Evolutionary conservation across 1,140 invertebrate species (phyloP).

Genomic region (Andrena cerasifolii): DNA sequence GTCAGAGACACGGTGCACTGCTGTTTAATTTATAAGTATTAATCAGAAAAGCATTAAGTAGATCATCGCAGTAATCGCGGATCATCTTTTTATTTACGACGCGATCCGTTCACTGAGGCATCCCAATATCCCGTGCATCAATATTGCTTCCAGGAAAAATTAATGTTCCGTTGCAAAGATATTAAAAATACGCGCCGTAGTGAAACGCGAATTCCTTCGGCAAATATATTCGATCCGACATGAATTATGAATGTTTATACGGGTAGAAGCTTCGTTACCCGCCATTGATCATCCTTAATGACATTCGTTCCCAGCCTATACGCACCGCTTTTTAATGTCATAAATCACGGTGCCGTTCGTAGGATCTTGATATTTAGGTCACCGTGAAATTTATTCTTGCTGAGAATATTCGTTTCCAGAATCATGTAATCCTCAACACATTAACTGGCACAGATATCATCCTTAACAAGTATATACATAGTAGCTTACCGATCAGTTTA

Average conservation of each 20-base stretch:
- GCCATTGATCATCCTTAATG: conserved; percentile 14
- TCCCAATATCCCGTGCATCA: conserved; percentile 7
- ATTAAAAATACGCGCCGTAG: conserved; percentile 2
- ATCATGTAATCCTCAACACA: neutral
- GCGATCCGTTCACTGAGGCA: conserved; percentile 1
- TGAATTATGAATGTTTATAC: conserved; percentile 26
- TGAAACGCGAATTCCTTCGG: neutral
- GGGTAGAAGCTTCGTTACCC: neutral
- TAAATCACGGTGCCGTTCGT: conserved; percentile 7
- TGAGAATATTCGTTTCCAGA: neutral
- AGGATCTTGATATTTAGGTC: conserved; percentile 1
- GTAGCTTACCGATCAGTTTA: too few relatives aligned
- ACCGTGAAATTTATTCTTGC: neutral
- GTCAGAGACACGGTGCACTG: too few relatives aligned
- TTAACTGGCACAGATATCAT: too few relatives aligned
- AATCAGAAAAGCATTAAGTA: neutral
- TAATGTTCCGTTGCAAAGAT: neutral
- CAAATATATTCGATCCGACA: conserved; percentile 14
- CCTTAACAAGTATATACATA: too few relatives aligned
- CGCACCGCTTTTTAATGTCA: neutral
- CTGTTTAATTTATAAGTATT: conserved; percentile 17
- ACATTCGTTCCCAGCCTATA: neutral
- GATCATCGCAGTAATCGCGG: neutral
- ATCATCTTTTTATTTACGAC: conserved; percentile 25
- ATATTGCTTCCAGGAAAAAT: conserved; percentile 10